Conservation (phyloP, 2,797 vertebrate genomes). For the Sebastiscus albofasciatus region DNA sequence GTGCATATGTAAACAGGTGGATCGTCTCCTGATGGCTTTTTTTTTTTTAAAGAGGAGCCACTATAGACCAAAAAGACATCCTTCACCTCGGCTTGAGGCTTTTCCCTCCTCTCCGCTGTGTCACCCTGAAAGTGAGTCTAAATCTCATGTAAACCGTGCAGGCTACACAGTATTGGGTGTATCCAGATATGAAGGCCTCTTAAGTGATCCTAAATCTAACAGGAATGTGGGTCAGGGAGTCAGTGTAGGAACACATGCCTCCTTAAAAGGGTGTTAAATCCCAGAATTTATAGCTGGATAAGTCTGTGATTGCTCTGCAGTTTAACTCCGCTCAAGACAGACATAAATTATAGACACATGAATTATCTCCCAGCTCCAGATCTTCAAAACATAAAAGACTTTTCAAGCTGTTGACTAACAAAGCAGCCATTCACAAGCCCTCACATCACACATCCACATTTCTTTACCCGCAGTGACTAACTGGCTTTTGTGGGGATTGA, state of each 20-base stretch:
- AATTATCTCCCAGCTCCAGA: conserved; percentile 1
- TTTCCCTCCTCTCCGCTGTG: conserved; percentile 13
- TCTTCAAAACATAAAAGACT: conserved; percentile 12
- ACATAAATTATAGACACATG: conserved; percentile 27
- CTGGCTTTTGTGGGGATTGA: background rate
- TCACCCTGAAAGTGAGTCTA: conserved; percentile 42
- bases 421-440: background rate
- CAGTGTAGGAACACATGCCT: background rate
- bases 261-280: conserved; percentile 39
- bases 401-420: conserved; percentile 22
- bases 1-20: conserved; percentile 79
- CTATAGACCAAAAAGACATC: conserved; percentile 54
- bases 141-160: conserved; percentile 46
- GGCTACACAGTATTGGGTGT: conserved; percentile 28
- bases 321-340: conserved; percentile 4
- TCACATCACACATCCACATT: background rate
- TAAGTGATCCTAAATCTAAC: conserved; percentile 52
- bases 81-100: conserved; percentile 39
- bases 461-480: background rate
- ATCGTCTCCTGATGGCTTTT: conserved; percentile 64
- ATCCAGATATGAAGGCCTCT: conserved; percentile 11
- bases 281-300: conserved; percentile 14
- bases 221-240: conserved; percentile 18
- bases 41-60: conserved; percentile 32
- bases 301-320: conserved; percentile 34